phyloP scores from a whole-genome alignment of 2,888 invertebrate genomes.

The Drosophila meridionalis region DNA sequence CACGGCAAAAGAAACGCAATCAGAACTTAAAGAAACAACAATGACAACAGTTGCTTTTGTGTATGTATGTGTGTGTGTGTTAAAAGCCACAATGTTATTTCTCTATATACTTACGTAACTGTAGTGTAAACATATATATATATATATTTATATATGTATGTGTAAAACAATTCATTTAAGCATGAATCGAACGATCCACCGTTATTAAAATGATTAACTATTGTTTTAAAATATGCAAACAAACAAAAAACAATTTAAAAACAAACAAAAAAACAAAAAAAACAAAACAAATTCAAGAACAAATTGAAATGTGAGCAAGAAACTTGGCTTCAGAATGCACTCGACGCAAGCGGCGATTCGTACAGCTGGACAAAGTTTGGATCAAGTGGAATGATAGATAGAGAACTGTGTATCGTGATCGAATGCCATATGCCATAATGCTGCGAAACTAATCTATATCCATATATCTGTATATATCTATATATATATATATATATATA shows the following conservation, averaged over 20 bases:
- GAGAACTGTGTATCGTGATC: constrained; percentile 11
- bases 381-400: not conserved
- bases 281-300: constrained; percentile 31
- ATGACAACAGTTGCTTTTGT: constrained; percentile 3
- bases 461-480: not conserved
- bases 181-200: constrained; percentile 83
- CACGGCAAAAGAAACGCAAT: constrained; percentile 30
- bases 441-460: constrained; percentile 11
- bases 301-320: constrained; percentile 31
- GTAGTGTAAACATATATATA: constrained; percentile 38
- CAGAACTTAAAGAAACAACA: constrained; percentile 32
- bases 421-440: constrained; percentile 41
- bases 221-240: constrained; percentile 52
- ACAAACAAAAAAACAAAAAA: constrained; percentile 12
- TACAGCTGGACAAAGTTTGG: not conserved
- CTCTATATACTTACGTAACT: constrained; percentile 49
- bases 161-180: constrained; percentile 72
- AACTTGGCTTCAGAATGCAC: constrained; percentile 32
- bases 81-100: constrained; percentile 54
- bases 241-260: constrained; percentile 34
- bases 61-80: constrained; percentile 17
- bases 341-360: not conserved
- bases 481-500: not conserved
- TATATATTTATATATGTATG: constrained; percentile 17
- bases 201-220: constrained; percentile 79